phyloP scores from a whole-genome alignment of 2,888 invertebrate species.

The Willowsia nigromaculata region DNA sequence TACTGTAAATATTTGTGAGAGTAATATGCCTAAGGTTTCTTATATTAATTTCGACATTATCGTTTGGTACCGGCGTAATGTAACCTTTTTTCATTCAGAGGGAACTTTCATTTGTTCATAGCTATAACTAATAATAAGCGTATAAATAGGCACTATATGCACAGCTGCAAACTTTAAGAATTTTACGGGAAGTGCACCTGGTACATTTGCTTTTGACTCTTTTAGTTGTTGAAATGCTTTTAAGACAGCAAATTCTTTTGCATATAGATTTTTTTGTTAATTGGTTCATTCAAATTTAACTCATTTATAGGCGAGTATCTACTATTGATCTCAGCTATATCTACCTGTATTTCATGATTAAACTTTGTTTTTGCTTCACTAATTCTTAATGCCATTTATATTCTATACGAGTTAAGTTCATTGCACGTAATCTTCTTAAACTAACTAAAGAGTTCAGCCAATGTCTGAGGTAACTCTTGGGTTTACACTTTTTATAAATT shows the following conservation, averaged over 20 bases:
- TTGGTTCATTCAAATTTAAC: not conserved
- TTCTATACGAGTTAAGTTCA: too few species aligned
- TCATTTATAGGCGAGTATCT: not conserved
- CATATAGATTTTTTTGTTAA: not conserved
- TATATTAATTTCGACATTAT: not conserved
- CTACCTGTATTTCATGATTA: not conserved
- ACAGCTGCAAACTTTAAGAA: conserved; percentile 39
- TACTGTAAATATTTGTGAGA: conserved; percentile 18
- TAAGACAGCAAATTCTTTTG: conserved; percentile 29
- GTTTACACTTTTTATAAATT: too few species aligned
- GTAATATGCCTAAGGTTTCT: conserved; percentile 19
- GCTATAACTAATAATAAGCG: conserved; percentile 4
- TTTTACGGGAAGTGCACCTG: not conserved
- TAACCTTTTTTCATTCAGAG: conserved; percentile 35
- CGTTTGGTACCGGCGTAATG: conserved; percentile 31
- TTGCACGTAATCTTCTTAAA: too few species aligned
- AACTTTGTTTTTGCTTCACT: not conserved
- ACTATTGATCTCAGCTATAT: conserved; percentile 28
- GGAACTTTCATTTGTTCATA: not conserved
- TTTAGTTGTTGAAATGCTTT: not conserved
- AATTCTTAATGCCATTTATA: not conserved
- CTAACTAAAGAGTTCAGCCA: too few species aligned
- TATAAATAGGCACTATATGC: conserved; percentile 23
- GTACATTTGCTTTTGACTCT: conserved; percentile 16
- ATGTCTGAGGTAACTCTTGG: too few species aligned